phyloP scores from a whole-genome alignment of 2,888 invertebrate species.

The Acleris sparsana region DNA sequence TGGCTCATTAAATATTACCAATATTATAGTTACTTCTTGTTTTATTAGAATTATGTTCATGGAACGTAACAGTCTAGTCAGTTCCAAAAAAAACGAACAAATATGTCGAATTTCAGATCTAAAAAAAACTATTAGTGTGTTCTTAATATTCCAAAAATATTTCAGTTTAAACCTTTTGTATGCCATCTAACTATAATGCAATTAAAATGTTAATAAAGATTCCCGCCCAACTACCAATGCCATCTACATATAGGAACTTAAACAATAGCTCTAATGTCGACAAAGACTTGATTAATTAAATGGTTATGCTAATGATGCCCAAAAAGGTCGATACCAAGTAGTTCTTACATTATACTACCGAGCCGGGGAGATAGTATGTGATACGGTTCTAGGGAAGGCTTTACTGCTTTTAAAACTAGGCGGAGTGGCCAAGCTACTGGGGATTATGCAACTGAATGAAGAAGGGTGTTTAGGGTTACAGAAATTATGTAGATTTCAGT shows the following conservation, averaged over 20 bases:
- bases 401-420: background rate
- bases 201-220: too few relatives aligned
- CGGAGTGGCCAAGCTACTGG: background rate
- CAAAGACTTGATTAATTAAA: slow-evolving; percentile 73
- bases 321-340: slow-evolving; percentile 58
- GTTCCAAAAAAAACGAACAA: too few relatives aligned
- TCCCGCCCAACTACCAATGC: background rate
- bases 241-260: slow-evolving; percentile 15
- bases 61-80: too few relatives aligned
- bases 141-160: too few relatives aligned
- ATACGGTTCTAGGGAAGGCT: background rate
- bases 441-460: background rate
- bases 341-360: slow-evolving; percentile 12
- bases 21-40: too few relatives aligned
- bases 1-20: too few relatives aligned
- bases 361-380: background rate
- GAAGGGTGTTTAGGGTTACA: background rate
- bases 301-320: slow-evolving; percentile 70
- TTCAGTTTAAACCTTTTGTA: too few relatives aligned
- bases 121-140: too few relatives aligned
- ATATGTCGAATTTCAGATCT: too few relatives aligned
- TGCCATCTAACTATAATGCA: too few relatives aligned
- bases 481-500: background rate
- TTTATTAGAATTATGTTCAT: too few relatives aligned
- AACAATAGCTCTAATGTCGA: slow-evolving; percentile 54